Percentiles rank a stretch among this genome's conserved stretches.
Conservation (phyloP, 2,888 invertebrate genomes). For the Eucriotettix oculatus region DNA sequence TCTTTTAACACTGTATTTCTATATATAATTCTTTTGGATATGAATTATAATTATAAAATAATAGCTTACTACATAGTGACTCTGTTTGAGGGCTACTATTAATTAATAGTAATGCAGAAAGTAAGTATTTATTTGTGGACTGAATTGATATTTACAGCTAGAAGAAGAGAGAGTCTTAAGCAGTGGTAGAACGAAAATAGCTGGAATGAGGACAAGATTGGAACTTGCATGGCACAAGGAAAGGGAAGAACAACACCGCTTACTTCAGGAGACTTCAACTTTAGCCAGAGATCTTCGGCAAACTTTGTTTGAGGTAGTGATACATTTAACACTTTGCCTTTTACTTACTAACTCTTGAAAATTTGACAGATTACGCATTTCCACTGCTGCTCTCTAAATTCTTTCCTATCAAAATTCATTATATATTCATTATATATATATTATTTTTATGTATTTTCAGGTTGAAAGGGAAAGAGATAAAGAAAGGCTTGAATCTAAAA, state of each 20-base stretch:
- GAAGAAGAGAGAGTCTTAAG: constrained; percentile 75
- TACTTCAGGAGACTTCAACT: constrained; percentile 79
- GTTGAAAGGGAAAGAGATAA: constrained; percentile 81
- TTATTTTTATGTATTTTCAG: constrained; percentile 23
- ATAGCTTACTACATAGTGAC: too few relatives aligned
- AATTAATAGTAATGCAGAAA: too few relatives aligned
- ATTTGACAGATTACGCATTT: neutral
- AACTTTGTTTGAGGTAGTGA: constrained; percentile 58
- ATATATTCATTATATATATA: neutral
- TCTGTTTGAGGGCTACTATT: too few relatives aligned
- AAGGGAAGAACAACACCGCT: constrained; percentile 76
- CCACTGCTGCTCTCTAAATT: neutral
- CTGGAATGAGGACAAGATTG: constrained; percentile 71
- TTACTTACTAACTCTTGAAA: neutral
- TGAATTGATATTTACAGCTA: constrained; percentile 31
- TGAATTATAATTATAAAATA: too few relatives aligned
- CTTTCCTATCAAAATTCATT: neutral
- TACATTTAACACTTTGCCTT: neutral
- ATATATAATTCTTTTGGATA: too few relatives aligned
- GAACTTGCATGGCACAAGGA: constrained; percentile 91
- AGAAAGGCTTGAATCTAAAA: constrained; percentile 70
- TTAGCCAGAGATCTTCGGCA: constrained; percentile 74
- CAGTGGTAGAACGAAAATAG: constrained; percentile 69
- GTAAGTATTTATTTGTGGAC: too few relatives aligned
- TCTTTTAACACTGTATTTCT: too few relatives aligned